Evolutionary conservation across 1,140 invertebrate genomes (phyloP), one percentile per base, ranked within the genome.

Genomic region (Ganaspis sp.): DNA sequence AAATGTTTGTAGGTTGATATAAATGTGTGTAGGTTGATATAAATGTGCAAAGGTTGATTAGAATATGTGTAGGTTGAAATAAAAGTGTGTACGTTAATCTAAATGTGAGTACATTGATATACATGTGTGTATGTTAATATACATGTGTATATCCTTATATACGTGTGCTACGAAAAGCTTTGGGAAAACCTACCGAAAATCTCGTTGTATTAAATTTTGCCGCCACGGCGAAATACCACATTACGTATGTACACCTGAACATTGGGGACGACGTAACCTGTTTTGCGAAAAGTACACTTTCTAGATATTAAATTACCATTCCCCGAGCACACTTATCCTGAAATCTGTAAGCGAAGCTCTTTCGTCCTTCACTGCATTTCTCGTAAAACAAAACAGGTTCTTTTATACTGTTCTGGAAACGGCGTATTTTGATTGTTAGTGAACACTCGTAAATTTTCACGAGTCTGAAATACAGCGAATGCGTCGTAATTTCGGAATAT

Each of bases 111-210:
- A n/a, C n/a, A n/a, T n/a, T n/a, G n/a, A n/a, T 34, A 34, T 34
- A 34, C 29, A 34, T 34, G n/a, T n/a, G n/a, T n/a, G n/a, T n/a
- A n/a, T n/a, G n/a, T n/a, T n/a, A n/a, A n/a, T n/a, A n/a, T n/a
- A n/a, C n/a, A n/a, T n/a, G n/a, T n/a, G n/a, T n/a, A n/a, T n/a
- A n/a, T n/a, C n/a, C n/a, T n/a, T n/a, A n/a, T 34, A 34, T 34
- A 34, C 29, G 6, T 34, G n/a, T n/a, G n/a, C n/a, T 26, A 69
- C 37, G 45, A 54, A 70, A 81, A 78, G 76, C 74, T 75, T 76
- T 75, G 79, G 73, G 45, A 77, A 54, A 78, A 58, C 70, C 74
- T 81, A 73, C 49, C 74, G 40, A 69, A 77, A 79, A 79, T 79
- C 73, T 64, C 19, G 37, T 17, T 70, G 53, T 75, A 74, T 82